Conservation (phyloP, 2,888 invertebrate genomes). For the Cataglyphis cursor region DNA sequence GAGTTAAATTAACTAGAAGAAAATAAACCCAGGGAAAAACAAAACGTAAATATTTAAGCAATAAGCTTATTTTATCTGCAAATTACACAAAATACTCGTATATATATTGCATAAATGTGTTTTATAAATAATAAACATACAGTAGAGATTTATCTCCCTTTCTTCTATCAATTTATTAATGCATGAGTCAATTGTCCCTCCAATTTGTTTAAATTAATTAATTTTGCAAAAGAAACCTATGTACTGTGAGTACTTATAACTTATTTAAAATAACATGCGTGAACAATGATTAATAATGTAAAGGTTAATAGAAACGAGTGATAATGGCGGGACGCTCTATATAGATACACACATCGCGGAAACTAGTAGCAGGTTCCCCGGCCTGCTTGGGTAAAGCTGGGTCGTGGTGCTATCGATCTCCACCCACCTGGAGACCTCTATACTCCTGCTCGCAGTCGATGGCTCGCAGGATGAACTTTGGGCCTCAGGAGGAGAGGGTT, state of each 20-base stretch:
- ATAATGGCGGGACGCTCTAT: conserved; percentile 56
- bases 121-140: background rate
- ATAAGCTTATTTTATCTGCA: background rate
- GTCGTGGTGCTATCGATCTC: conserved; percentile 85
- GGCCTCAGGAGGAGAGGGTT: conserved; percentile 52
- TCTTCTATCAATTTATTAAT: background rate
- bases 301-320: conserved; percentile 29
- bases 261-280: background rate
- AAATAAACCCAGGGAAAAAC: background rate
- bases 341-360: conserved; percentile 70
- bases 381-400: conserved; percentile 83
- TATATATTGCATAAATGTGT: background rate
- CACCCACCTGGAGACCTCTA: conserved; percentile 82
- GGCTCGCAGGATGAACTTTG: conserved; percentile 70
- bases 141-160: background rate
- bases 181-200: background rate
- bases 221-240: background rate
- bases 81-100: background rate
- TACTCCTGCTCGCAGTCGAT: conserved; percentile 68
- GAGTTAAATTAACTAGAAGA: background rate
- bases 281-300: conserved; percentile 11
- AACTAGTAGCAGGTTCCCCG: conserved; percentile 80
- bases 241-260: background rate
- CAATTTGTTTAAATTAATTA: background rate
- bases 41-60: background rate